Evolutionary conservation across 2,888 invertebrate species (phyloP).

Genomic region (Pseudococcus jackbeardsleyi): DNA sequence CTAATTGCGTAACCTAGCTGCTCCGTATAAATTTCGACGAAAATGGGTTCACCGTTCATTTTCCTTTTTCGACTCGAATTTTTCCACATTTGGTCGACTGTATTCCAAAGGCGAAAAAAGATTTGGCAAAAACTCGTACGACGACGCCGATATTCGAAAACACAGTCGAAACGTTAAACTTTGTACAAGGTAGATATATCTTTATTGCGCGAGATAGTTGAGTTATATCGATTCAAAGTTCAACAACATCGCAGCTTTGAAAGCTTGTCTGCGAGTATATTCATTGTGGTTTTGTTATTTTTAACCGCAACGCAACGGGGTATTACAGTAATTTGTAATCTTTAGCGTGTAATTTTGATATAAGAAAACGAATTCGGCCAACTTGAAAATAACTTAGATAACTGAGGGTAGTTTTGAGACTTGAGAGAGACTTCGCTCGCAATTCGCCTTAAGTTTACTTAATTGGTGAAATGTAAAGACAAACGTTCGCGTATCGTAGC

Average conservation of each 20-base stretch:
- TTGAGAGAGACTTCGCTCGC: neutral
- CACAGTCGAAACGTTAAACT: neutral
- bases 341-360: neutral
- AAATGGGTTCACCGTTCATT: neutral
- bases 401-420: neutral
- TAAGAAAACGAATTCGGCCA: constrained; percentile 27
- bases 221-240: constrained; percentile 40
- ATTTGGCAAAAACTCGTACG: neutral
- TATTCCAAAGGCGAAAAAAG: neutral
- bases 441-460: neutral
- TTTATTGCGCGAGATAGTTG: constrained; percentile 3
- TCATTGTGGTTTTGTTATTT: constrained; percentile 26
- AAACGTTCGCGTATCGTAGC: neutral
- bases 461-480: constrained; percentile 45
- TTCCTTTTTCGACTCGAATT: neutral
- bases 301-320: neutral
- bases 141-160: neutral
- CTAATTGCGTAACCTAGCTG: too few species aligned
- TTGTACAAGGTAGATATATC: neutral
- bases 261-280: constrained; percentile 29
- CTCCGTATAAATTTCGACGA: neutral
- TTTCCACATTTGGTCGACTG: neutral
- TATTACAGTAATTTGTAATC: constrained; percentile 13
- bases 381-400: constrained; percentile 35
- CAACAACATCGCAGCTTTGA: constrained; percentile 2